Evolutionary conservation across 2,888 invertebrate species (phyloP), one percentile per base, ranked within the genome.

Genomic region (Chymomyza caudatula): DNA sequence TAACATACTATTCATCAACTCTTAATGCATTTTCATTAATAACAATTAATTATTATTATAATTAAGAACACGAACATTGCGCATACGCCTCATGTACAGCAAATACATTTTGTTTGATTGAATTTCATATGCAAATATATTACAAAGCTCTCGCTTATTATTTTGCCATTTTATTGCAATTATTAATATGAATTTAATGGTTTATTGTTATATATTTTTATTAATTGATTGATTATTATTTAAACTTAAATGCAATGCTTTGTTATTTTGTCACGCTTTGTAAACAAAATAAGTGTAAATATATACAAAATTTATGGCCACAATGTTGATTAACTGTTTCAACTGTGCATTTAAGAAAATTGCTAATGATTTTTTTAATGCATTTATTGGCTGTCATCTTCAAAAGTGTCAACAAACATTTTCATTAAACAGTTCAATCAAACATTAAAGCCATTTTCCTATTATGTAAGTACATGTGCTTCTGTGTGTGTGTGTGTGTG

Each of bases 71-170:
- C 44, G 23, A 73, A 69, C 69, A 81, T 81, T 75, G 69, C 75
- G 76, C 82, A 78, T 78, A 77, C 75, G 77, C 73, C 79, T 77
- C 73, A 69, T 77, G 73, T 65, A 70, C 71, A 64, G 59, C 62
- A 63, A 56, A 53, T 65, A 58, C 23, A 22, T 49, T 57, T 55
- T 13, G 4, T 51, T 51, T 63, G 25, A 75, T 74, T 60, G 22
- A 15, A 63, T 66, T 74, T 76, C 69, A 37, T 11, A 69, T 67
- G 76, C 69, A 76, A 76, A 76, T 69, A 63, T 74, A 67, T 73
- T 52, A 63, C 49, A 65, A 58, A 69, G 52, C 60, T 57, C 60
- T 68, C 62, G 60, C 66, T 69, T 49, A 60, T 60, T 29, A 57
- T 49, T 68, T 68, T 60, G 53, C 60, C 60, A 15, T 15, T 54